phyloP scores from a whole-genome alignment of 2,113 vertebrate species.

The Sturnus vulgaris region DNA sequence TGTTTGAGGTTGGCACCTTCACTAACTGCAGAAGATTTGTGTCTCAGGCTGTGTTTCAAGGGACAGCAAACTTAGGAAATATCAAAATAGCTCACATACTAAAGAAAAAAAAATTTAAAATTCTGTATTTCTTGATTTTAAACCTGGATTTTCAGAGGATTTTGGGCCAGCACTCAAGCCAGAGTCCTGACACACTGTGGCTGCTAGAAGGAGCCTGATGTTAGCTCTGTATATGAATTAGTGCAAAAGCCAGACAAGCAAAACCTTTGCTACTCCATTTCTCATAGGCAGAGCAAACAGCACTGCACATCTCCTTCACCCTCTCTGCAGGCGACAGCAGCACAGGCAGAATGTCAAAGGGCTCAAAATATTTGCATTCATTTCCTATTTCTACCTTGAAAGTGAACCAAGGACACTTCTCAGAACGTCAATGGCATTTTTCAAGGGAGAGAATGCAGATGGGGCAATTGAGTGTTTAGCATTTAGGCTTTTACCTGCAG shows the following conservation, averaged over 20 bases:
- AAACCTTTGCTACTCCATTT: neutral
- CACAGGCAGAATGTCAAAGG: neutral
- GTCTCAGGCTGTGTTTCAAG: neutral
- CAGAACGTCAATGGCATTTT: neutral
- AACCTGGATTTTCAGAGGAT: neutral
- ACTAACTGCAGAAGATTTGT: neutral
- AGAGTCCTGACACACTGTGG: neutral
- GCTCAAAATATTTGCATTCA: neutral
- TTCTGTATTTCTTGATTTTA: neutral
- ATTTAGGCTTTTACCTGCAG: neutral
- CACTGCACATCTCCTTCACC: neutral
- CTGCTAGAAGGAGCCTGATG: neutral
- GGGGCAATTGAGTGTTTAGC: neutral
- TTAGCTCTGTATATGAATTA: neutral
- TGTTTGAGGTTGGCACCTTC: neutral
- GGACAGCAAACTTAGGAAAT: neutral
- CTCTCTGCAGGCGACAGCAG: neutral
- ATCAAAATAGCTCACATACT: neutral
- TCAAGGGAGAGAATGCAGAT: neutral
- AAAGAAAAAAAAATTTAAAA: neutral
- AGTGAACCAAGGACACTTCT: neutral
- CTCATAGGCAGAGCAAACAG: neutral
- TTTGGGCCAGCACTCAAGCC: neutral
- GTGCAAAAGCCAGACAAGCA: neutral
- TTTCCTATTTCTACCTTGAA: neutral